phyloP scores from a whole-genome alignment of 2,113 vertebrate genomes.

The Hippolais icterina region DNA sequence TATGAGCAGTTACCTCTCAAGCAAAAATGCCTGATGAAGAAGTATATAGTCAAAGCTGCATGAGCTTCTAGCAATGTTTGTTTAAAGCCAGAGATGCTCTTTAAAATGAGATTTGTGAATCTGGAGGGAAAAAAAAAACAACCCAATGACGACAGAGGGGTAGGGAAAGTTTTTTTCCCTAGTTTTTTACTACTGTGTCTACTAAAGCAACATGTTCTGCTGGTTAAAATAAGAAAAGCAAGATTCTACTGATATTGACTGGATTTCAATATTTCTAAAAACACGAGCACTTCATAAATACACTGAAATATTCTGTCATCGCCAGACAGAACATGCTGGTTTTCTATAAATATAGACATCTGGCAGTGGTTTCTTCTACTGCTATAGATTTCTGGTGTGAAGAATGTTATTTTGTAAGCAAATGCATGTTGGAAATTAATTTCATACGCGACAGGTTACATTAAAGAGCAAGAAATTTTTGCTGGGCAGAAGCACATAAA shows the following conservation, averaged over 20 bases:
- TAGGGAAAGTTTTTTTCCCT: not conserved
- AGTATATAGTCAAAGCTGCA: not conserved
- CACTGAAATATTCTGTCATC: conserved; percentile 59
- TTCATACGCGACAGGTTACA: conserved; percentile 19
- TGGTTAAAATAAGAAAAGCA: not conserved
- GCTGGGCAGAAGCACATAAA: not conserved
- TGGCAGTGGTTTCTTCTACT: conserved; percentile 32
- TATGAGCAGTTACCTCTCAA: not conserved
- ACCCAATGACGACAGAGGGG: not conserved
- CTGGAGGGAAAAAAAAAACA: not conserved
- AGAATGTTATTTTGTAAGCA: conserved; percentile 18
- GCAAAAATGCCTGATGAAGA: not conserved
- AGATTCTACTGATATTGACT: conserved; percentile 34
- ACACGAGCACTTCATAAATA: conserved; percentile 55
- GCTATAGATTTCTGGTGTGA: conserved; percentile 36
- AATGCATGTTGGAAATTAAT: conserved; percentile 38
- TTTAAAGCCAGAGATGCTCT: not conserved
- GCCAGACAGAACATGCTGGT: not conserved
- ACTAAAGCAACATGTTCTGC: conserved; percentile 8
- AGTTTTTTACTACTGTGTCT: not conserved
- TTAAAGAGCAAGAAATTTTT: not conserved
- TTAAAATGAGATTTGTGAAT: not conserved
- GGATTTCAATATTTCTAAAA: conserved; percentile 38
- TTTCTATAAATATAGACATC: conserved; percentile 47
- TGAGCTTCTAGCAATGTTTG: not conserved